Conservation (phyloP, 2,888 invertebrate genomes). For the Eristalis intricaria region DNA sequence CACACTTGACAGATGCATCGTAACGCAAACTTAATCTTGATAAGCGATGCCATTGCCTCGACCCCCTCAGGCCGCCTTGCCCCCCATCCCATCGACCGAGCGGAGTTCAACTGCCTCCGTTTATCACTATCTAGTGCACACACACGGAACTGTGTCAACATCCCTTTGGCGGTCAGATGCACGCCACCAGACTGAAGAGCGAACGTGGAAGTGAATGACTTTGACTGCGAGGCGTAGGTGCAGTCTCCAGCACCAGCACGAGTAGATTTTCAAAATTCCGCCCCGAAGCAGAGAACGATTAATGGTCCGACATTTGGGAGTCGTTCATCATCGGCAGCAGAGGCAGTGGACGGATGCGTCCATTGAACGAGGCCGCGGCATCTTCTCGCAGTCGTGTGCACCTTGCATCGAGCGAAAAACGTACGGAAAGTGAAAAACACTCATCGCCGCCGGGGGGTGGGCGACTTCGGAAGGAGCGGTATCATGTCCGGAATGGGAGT, state of each 20-base stretch:
- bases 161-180: conserved; percentile 52
- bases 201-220: conserved; percentile 55
- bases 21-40: conserved; percentile 19
- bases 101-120: conserved; percentile 35
- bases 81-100: conserved; percentile 4
- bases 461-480: conserved; percentile 37
- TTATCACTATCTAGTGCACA: conserved; percentile 24
- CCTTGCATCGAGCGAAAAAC: conserved; percentile 51
- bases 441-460: not conserved
- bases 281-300: conserved; percentile 55
- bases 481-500: conserved; percentile 66
- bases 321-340: conserved; percentile 62
- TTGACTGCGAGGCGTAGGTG: conserved; percentile 10
- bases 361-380: conserved; percentile 38
- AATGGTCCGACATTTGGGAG: conserved; percentile 70
- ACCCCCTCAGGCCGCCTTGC: not conserved
- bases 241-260: not conserved
- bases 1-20: conserved; percentile 25
- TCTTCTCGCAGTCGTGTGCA: conserved; percentile 4
- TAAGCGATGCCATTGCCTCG: conserved; percentile 12
- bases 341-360: conserved; percentile 18
- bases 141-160: conserved; percentile 58
- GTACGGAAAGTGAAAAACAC: conserved; percentile 17
- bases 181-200: conserved; percentile 47
- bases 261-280: conserved; percentile 26